Evolutionary conservation across 2,888 invertebrate genomes (phyloP), one percentile per base, ranked within the genome.

Genomic region (Ormyrus labotus): DNA sequence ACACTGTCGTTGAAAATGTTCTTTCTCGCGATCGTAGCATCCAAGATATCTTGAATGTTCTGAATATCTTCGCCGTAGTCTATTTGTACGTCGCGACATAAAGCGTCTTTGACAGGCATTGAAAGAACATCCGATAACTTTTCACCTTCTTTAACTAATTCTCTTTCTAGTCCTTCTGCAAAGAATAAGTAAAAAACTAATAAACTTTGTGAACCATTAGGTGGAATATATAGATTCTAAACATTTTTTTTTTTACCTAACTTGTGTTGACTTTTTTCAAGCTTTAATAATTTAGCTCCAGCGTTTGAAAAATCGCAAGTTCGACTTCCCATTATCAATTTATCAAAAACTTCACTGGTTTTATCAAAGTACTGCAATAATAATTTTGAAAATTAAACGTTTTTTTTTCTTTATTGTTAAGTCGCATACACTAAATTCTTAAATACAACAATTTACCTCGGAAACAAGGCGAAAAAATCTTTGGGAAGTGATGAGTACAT

Each of bases 71-170:
- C 93, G 83, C 93, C 93, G 86, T 95, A 95, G 91, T 96, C 92
- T 85, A 95, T 93, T 83, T 93, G 92, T 84, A 95, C 91, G 87
- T 94, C 94, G 85, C 95, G 92, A 69, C 96, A 95, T 82, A 95
- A 91, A 0, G 95, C 95, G 90, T 96, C 95, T 91, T 96, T 96
- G 82, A 96, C 93, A 9, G 96, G 95, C 92, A 95, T 94, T 60
- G 95, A 94, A 84, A 96, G 92, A 91, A 96, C 93, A 88, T 96
- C 96, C 80, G 95, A 94, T 73, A 96, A 91, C 88, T 94, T 95
- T 89, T 96, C 95, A 9, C 96, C 96, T 91, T 95, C 95, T 86
- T 93, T 93, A 75, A 94, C 92, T 83, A 95, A 92, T 87, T 95
- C 94, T 82, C 93, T 92, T 89, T 95, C 95, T 83, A 95, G 91